These are phyloP conservation scores for Omphaloscelis lunosa DNA, from an alignment of 2,888 invertebrate genomes.

Conservation along the genomic window DNA sequence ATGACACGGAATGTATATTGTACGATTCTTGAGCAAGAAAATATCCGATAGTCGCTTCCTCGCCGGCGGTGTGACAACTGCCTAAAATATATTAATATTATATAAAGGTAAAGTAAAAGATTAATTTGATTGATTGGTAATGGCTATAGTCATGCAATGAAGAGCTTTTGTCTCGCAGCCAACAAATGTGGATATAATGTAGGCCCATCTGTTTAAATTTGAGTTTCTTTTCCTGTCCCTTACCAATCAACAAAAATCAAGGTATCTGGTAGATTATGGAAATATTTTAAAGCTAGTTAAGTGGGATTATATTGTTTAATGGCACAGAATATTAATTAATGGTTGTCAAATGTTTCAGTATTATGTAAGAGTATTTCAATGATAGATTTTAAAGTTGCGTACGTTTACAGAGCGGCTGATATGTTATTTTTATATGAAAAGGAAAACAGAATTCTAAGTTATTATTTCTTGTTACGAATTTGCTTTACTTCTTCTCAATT, in stretches of 20 bases:
- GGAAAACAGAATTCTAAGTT: slow-evolving; percentile 7
- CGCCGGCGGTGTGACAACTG: no score
- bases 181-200: background rate
- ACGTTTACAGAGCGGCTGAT: background rate
- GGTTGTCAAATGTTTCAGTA: slow-evolving; percentile 18
- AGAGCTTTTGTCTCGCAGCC: background rate
- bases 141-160: background rate
- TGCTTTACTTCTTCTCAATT: slow-evolving; percentile 35
- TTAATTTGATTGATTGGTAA: slow-evolving; percentile 18
- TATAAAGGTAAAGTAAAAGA: background rate
- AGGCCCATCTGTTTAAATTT: no score
- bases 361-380: slow-evolving; percentile 7
- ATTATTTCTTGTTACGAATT: slow-evolving; percentile 27
- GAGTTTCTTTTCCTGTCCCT: background rate
- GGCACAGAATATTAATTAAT: slow-evolving; percentile 47
- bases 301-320: slow-evolving; percentile 50
- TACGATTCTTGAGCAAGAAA: no score
- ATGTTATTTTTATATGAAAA: slow-evolving; percentile 17
- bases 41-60: no score
- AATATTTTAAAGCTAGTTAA: slow-evolving; percentile 56
- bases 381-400: background rate
- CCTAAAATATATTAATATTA: slow-evolving; percentile 26
- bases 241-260: slow-evolving; percentile 23
- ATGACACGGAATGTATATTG: no score
- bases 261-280: slow-evolving; percentile 44